Percentiles rank a stretch among this genome's conserved stretches.
Conservation (phyloP, 2,797 vertebrate species). For the Rhinella marina region DNA sequence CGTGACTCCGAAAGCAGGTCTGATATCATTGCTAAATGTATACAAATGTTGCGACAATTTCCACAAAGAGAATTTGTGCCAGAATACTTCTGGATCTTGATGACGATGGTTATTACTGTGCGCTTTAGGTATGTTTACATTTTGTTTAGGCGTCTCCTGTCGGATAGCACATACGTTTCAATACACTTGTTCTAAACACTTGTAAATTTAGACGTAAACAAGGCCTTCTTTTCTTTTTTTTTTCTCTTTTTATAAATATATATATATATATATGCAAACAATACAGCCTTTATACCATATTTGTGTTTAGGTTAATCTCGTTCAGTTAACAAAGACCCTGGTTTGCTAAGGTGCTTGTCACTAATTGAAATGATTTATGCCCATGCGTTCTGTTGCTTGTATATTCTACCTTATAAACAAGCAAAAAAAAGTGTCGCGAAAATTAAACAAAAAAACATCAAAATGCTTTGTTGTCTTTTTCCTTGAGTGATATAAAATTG, state of each 20-base stretch:
- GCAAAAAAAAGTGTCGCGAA: constrained; percentile 7
- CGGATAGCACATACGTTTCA: constrained; percentile 25
- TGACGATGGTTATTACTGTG: constrained; percentile 71
- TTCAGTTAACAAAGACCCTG: constrained; percentile 12
- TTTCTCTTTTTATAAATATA: too few relatives aligned
- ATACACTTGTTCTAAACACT: neutral
- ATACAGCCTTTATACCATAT: constrained; percentile 11
- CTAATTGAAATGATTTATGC: constrained; percentile 27
- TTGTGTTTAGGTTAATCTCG: constrained; percentile 22
- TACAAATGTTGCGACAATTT: constrained; percentile 77
- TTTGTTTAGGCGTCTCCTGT: constrained; percentile 28
- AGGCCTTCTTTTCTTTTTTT: neutral
- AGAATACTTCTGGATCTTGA: constrained; percentile 75
- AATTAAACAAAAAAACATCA: constrained; percentile 47
- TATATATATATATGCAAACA: too few relatives aligned
- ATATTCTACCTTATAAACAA: constrained; percentile 25
- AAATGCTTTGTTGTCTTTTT: neutral
- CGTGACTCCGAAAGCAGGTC: constrained; percentile 87
- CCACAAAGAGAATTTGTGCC: constrained; percentile 78
- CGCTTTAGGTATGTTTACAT: constrained; percentile 44
- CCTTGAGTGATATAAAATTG: neutral
- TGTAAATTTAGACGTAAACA: constrained; percentile 19
- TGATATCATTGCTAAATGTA: constrained; percentile 86
- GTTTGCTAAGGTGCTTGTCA: constrained; percentile 30
- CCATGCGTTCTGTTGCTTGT: constrained; percentile 46